Conservation (phyloP, 2,113 vertebrate genomes). For the Oncorhynchus clarkii region DNA sequence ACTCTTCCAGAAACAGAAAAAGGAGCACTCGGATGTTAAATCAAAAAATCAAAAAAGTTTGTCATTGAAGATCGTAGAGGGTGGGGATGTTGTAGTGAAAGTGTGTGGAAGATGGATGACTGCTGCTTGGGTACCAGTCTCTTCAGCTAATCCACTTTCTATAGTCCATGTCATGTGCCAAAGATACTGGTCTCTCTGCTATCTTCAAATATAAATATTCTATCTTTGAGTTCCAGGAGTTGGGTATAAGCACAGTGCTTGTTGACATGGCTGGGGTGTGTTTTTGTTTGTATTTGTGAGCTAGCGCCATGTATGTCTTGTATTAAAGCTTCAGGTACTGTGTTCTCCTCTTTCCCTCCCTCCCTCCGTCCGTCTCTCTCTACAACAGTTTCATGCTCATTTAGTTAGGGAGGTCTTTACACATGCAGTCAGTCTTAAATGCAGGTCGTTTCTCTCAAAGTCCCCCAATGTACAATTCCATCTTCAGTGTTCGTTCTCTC, state of each 20-base stretch:
- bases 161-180: too few relatives aligned
- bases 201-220: background rate
- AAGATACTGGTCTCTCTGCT: too few relatives aligned
- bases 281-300: slow-evolving; percentile 21
- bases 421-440: slow-evolving; percentile 34
- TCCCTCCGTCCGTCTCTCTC: slow-evolving; percentile 18
- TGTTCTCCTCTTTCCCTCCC: background rate
- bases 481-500: slow-evolving; percentile 7
- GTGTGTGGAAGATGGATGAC: slow-evolving; percentile 2
- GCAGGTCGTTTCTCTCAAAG: slow-evolving; percentile 32
- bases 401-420: slow-evolving; percentile 44
- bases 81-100: too few relatives aligned
- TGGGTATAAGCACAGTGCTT: slow-evolving; percentile 1
- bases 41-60: background rate
- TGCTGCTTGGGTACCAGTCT: background rate
- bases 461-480: slow-evolving; percentile 22
- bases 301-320: background rate
- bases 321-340: slow-evolving; percentile 27
- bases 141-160: too few relatives aligned
- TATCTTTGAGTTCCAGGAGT: slow-evolving; percentile 24
- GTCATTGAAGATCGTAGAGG: background rate
- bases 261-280: background rate
- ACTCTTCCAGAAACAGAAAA: too few relatives aligned
- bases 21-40: too few relatives aligned
- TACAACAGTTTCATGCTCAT: slow-evolving; percentile 39